Evolutionary conservation across 2,888 invertebrate species (phyloP).

Genomic region (Orgyia antiqua): DNA sequence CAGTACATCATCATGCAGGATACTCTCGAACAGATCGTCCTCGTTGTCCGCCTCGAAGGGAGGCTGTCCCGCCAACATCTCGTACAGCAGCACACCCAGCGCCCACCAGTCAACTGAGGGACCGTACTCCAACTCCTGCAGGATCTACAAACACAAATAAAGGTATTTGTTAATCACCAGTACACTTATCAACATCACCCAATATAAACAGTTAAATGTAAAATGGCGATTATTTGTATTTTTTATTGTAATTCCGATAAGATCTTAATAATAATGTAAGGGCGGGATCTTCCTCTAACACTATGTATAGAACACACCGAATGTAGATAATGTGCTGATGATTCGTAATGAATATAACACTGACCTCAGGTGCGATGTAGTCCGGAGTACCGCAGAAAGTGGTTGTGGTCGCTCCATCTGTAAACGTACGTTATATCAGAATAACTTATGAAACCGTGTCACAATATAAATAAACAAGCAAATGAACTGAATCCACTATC

Average conservation of each 20-base stretch:
- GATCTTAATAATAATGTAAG: too few relatives aligned
- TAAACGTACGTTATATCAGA: conserved; percentile 5
- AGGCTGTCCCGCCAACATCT: conserved; percentile 99
- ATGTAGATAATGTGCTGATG: too few relatives aligned
- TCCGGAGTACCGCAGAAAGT: conserved; percentile 99
- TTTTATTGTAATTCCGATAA: too few relatives aligned
- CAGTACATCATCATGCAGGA: conserved; percentile 97
- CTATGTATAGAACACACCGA: too few relatives aligned
- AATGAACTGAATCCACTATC: conserved; percentile 18
- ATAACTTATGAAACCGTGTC: too few relatives aligned
- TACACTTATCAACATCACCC: too few relatives aligned
- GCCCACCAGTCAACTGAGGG: conserved; percentile 98
- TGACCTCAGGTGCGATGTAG: conserved; percentile 97
- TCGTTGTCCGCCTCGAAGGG: conserved; percentile 99
- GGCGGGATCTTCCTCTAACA: too few relatives aligned
- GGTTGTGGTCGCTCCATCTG: conserved; percentile 91
- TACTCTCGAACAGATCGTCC: conserved; percentile 99
- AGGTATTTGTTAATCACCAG: too few relatives aligned
- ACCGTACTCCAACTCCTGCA: conserved; percentile 95
- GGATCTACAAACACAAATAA: conserved; percentile 79
- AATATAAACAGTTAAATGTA: too few relatives aligned
- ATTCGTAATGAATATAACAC: too few relatives aligned
- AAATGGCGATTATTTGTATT: too few relatives aligned
- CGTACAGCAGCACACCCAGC: conserved; percentile 97
- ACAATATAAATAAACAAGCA: not conserved